Base-by-base conservation (phyloP, 2,888 invertebrate genomes). In the Nomada goodeniana region DNA sequence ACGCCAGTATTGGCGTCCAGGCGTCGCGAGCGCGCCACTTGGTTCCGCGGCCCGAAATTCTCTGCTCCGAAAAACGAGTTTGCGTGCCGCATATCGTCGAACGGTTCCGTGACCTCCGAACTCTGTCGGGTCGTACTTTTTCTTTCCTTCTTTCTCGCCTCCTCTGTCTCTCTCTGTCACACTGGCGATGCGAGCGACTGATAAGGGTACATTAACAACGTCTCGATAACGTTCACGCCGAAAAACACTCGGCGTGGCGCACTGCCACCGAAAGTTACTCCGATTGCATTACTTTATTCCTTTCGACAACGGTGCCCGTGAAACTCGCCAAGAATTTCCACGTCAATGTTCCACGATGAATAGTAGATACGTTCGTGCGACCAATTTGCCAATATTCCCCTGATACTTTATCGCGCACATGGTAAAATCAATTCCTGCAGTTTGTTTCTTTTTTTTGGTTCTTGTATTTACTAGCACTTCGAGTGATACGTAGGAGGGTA, bases 31-130 rank as follows among this genome's bases (percentile, higher is more conserved):
- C 52, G 65, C 61, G 55, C 67, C 69, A 55, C 69, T 69, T 26
- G 61, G 63, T 55, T 75, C 70, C 69, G 53, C 70, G 70, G 69
- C 73, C 81, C 83, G 71, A 84, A 83, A 72, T 76, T 76, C 69
- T 68, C 75, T 60, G 82, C 59, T 65, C 50, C 59, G 68, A 36
- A 76, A 76, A 72, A 75, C 60, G 65, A 73, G 78, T 80, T 82
- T 77, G 82, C 86, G 75, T 75, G 76, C 81, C 68, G 76, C 84
- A 84, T 86, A 84, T 86, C 87, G 79, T 59, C 68, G 73, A 69
- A 64, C 79, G 72, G 77, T 84, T 81, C 50, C 76, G 60, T 72
- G 88, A 85, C 87, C 86, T 78, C 63, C 75, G 82, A 87, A 68
- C 88, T 76, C 63, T 26, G 73, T 79, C 75, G 61, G 18, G 59